Base-by-base conservation (phyloP, 2,888 invertebrate genomes). In the Amphipyra tragopoginis region DNA sequence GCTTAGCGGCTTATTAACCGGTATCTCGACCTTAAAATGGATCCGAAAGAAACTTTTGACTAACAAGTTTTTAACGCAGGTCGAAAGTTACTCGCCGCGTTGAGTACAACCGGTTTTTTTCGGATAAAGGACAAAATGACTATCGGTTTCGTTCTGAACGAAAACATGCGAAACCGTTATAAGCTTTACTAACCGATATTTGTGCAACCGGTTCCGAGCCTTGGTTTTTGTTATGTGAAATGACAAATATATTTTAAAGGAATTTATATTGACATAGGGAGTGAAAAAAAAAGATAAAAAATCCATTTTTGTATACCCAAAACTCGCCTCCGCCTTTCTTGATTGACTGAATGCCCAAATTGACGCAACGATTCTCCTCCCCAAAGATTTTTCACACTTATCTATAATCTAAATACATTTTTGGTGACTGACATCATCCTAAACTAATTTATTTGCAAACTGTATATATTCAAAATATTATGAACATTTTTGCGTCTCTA, bases 271-370 rank as follows among this genome's bases (percentile, higher is more conserved):
- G 36, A 36, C 36, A 36, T 36, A 36, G 36, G 36, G 36, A 36
- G 10, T 36, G 9, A 36, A 21, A 21, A 21, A 10, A 36, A 36
- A 1, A 36, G 1, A 36, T 36, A 38, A 26, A 38, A 42, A 53
- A 44, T 38, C 8, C 40, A 48, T 63, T 69, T 69, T 54, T 59
- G 33, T 72, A 74, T 56, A 79, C 67, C 69, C 77, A 75, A 68
- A 73, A 75, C 69, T 66, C 55, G 39, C 51, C 55, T 36, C 59
- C 49, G 51, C 56, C 44, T 67, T 71, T 66, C 70, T 55, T 80
- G 85, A 93, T 94, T 93, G 93, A 93, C 92, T 82, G 89, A 80
- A 84, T 90, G 89, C 87, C 86, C 57, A 88, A 93, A 93, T 93
- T 93, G 93, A 93, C 92, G 83, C 78, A 84, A 86, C 88, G 84